Conservation (phyloP, 2,113 vertebrate species). For the Oncorhynchus masou region DNA sequence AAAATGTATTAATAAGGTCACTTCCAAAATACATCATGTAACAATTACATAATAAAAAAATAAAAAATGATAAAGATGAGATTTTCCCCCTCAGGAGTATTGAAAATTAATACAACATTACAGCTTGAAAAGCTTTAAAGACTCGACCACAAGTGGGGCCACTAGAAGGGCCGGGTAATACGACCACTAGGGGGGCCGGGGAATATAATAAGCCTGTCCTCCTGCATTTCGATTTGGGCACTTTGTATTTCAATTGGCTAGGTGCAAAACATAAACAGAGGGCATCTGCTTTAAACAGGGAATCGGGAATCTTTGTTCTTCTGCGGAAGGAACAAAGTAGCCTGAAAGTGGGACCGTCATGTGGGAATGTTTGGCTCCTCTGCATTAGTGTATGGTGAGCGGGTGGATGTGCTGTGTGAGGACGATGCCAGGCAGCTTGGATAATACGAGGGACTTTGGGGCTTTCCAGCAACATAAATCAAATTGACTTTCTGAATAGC, state of each 20-base stretch:
- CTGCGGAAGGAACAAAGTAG: neutral
- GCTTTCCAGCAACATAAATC: slow-evolving; percentile 85
- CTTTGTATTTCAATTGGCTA: neutral
- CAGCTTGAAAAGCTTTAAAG: slow-evolving; percentile 9
- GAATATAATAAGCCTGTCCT: neutral
- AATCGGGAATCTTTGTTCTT: neutral
- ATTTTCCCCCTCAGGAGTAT: neutral
- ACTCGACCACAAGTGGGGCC: neutral
- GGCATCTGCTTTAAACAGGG: neutral
- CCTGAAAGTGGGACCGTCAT: slow-evolving; percentile 3
- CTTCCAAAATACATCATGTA: neutral
- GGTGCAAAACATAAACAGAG: neutral
- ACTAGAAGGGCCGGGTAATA: too few relatives aligned
- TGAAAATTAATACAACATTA: neutral
- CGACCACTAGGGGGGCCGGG: slow-evolving; percentile 30
- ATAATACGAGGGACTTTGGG: slow-evolving; percentile 77
- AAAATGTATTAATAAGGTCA: neutral
- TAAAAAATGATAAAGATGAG: neutral
- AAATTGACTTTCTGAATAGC: slow-evolving; percentile 83
- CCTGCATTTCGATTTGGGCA: neutral
- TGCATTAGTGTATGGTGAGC: slow-evolving; percentile 37
- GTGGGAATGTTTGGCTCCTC: neutral
- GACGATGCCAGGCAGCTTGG: slow-evolving; percentile 71
- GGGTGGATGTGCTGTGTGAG: slow-evolving; percentile 68
- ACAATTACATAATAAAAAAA: neutral